phyloP scores from a whole-genome alignment of 1,140 invertebrate species.

The Apolygus lucorum region DNA sequence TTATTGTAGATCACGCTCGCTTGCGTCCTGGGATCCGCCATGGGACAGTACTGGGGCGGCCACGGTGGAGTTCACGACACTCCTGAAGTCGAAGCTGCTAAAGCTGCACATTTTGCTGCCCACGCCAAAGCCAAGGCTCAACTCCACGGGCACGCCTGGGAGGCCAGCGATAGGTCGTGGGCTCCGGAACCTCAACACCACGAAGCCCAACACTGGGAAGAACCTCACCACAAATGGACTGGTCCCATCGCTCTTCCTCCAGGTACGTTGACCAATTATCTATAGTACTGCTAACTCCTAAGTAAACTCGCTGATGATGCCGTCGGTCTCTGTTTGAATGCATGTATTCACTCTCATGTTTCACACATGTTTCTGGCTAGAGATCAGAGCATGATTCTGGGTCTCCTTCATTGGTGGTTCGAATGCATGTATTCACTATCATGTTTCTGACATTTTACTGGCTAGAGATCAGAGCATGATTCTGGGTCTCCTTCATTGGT shows the following conservation, averaged over 20 bases:
- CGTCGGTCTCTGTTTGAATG: no score
- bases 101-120: conserved; percentile 48
- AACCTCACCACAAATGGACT: conserved; percentile 37
- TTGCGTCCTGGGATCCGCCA: not conserved
- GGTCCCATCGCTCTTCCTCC: conserved; percentile 40
- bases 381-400: not conserved
- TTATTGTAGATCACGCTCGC: not conserved
- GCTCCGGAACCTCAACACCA: not conserved
- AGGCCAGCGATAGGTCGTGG: conserved; percentile 22
- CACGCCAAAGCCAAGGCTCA: conserved; percentile 44
- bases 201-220: not conserved
- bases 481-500: not conserved
- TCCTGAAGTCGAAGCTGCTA: conserved; percentile 39
- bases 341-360: no score
- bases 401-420: not conserved
- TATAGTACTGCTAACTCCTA: no score
- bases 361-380: not conserved
- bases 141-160: conserved; percentile 36
- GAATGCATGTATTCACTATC: no score
- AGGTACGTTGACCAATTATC: conserved; percentile 38
- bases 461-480: not conserved
- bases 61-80: conserved; percentile 16
- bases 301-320: no score
- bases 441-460: not conserved
- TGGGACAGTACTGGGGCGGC: conserved; percentile 6